Base-by-base conservation (phyloP, 2,888 invertebrate species). In the Melinaea menophilus region DNA sequence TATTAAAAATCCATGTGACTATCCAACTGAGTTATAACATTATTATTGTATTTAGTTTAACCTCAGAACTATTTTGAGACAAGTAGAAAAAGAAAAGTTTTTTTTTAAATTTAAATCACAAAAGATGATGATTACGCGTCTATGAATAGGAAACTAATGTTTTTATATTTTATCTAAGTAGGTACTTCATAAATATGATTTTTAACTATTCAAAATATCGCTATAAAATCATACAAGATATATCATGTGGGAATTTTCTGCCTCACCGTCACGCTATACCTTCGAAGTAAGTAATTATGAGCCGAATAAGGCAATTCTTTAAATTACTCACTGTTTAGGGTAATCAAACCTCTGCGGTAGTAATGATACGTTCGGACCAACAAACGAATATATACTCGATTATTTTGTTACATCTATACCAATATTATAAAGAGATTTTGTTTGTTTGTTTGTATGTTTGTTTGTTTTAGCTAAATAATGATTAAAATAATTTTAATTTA, bases 221-320 rank as follows among this genome's bases (percentile, higher is more conserved):
- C 31, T 51, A 11, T 51, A 51, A 48, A 48, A 51, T 51, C 51
- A 51, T 11, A 51, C 9, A 51, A 51, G 51, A 31, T 31, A 51
- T 51, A 31, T 51, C 51, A 51, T 51, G 51, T 51, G 51, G 51
- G 51, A 51, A 51, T 51, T 51, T 31, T 7, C 31, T n/a, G 9
- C 51, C 11, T 22, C 22, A 51, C 11, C 51, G 51, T 51, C 51
- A 51, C 51, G 51, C 51, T 51, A 31, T 7, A 7, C 31, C 51
- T 31, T 11, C 22, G 51, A 51, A 51, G 31, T 31, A 31, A 51
- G 51, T 51, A 51, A 51, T 51, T 51, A 51, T 51, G 51, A 4
- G 9, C 51, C 51, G 31, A 51, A 51, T 51, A 51, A 51, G 51
- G 51, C 51, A 51, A 51, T 51, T 51, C 31, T 31, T 51, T 51